Evolutionary conservation across 2,888 invertebrate genomes (phyloP).

Genomic region (Leptinotarsa peninsularis): DNA sequence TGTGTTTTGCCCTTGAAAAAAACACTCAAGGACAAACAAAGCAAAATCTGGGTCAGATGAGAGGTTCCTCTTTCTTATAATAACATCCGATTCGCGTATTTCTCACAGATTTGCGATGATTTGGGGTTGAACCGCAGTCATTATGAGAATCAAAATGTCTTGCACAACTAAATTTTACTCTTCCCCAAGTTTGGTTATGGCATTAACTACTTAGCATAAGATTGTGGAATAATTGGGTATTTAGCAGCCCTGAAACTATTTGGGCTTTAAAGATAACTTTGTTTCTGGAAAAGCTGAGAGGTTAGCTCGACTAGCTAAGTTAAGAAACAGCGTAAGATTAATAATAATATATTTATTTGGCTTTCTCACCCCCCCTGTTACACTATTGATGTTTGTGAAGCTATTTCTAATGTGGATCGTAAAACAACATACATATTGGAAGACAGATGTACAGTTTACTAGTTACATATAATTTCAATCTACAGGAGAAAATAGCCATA

Average conservation of each 20-base stretch:
- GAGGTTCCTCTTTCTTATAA: neutral
- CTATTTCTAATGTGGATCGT: too few species aligned
- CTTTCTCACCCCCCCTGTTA: too few species aligned
- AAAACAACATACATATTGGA: too few species aligned
- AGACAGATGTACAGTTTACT: too few species aligned
- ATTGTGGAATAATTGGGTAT: neutral
- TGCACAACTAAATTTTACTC: slow-evolving; percentile 1
- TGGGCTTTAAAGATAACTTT: neutral
- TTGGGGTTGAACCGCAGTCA: neutral
- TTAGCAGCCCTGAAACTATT: neutral
- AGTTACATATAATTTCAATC: too few species aligned
- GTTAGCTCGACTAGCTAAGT: too few species aligned
- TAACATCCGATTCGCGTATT: neutral
- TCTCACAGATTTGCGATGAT: neutral
- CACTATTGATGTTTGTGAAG: too few species aligned
- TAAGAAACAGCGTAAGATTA: too few species aligned
- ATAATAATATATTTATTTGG: too few species aligned
- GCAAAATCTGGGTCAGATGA: neutral
- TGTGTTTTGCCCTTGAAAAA: too few species aligned
- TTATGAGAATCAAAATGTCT: slow-evolving; percentile 14
- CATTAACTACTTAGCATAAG: neutral
- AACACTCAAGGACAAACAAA: neutral
- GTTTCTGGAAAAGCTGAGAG: neutral
- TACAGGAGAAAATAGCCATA: too few species aligned
- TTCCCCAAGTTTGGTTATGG: neutral